Evolutionary conservation across 1,140 invertebrate genomes (phyloP).

Genomic region (Oryctes rhinoceros): DNA sequence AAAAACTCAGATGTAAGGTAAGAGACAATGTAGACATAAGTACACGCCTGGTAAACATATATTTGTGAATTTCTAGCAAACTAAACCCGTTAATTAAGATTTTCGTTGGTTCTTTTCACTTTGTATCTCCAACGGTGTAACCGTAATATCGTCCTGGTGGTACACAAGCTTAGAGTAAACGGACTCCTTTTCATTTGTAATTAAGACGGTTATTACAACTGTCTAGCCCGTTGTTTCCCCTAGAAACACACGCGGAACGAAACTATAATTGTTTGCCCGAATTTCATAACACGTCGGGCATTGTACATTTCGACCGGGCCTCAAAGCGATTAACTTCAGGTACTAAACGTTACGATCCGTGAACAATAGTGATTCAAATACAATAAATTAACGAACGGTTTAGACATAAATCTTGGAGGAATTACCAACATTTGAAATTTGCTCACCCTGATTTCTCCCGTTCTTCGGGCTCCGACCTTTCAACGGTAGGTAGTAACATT

Average conservation of each 20-base stretch:
- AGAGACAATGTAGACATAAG: too few species aligned
- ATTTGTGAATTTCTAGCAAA: too few species aligned
- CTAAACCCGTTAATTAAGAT: too few species aligned
- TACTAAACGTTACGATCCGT: conserved; percentile 19
- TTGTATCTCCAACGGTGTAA: too few species aligned
- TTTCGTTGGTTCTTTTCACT: too few species aligned
- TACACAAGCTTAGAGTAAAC: too few species aligned
- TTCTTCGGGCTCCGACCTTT: background rate
- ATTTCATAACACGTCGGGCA: background rate
- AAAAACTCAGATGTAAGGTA: too few species aligned
- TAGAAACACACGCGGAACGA: background rate
- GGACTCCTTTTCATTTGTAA: background rate
- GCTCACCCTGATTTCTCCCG: background rate
- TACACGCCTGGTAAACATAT: too few species aligned
- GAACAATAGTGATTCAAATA: conserved; percentile 17
- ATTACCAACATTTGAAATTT: conserved; percentile 21
- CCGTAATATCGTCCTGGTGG: too few species aligned
- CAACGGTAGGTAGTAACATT: background rate
- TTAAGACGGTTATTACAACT: background rate
- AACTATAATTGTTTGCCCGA: conserved; percentile 1
- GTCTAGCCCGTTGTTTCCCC: background rate
- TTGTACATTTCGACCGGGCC: background rate
- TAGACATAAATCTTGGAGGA: conserved; percentile 23
- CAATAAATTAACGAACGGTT: conserved; percentile 16
- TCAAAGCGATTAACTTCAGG: conserved; percentile 7